A percentile compares a stretch with the other conserved stretches of the same genome.
Conservation (phyloP, 2,888 invertebrate genomes). For the Nymphalis urticae region DNA sequence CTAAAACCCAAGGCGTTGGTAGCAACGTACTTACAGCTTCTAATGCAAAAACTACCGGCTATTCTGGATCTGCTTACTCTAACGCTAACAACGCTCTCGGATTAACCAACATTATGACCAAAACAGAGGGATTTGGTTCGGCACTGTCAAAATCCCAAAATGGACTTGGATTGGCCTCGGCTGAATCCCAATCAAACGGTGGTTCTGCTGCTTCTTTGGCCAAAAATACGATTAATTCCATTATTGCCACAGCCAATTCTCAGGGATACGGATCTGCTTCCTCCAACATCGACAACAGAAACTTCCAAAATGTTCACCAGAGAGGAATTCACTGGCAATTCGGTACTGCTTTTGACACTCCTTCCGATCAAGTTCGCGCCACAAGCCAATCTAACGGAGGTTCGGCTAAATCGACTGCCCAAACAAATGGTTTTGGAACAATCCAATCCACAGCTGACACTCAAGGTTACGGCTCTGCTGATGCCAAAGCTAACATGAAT, state of each 20-base stretch:
- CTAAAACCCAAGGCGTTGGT: slow-evolving; percentile 56
- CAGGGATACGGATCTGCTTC: slow-evolving; percentile 56
- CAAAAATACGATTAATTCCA: slow-evolving; percentile 47
- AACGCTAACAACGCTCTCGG: slow-evolving; percentile 57
- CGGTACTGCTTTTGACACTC: slow-evolving; percentile 61
- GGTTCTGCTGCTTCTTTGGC: slow-evolving; percentile 51
- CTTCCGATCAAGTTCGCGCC: slow-evolving; percentile 48
- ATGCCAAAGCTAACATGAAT: slow-evolving; percentile 54
- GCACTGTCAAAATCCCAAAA: slow-evolving; percentile 57
- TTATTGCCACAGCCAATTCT: slow-evolving; percentile 52
- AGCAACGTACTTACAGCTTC: slow-evolving; percentile 55
- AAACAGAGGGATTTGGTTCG: slow-evolving; percentile 51
- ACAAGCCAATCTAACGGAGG: slow-evolving; percentile 45
- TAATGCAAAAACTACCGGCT: slow-evolving; percentile 57
- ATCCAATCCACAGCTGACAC: slow-evolving; percentile 52
- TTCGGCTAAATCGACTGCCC: slow-evolving; percentile 45
- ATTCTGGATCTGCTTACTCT: slow-evolving; percentile 58
- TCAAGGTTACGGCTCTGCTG: slow-evolving; percentile 50
- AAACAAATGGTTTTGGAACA: slow-evolving; percentile 46
- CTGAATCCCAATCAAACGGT: slow-evolving; percentile 49
- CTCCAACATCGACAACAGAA: slow-evolving; percentile 58
- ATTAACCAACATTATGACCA: slow-evolving; percentile 54
- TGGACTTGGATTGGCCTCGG: slow-evolving; percentile 45
- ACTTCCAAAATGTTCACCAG: slow-evolving; percentile 50
- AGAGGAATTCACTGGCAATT: slow-evolving; percentile 67